These are phyloP conservation scores for Thymelicus sylvestris DNA, from an alignment of 2,888 invertebrate species.

Conservation along the genomic window DNA sequence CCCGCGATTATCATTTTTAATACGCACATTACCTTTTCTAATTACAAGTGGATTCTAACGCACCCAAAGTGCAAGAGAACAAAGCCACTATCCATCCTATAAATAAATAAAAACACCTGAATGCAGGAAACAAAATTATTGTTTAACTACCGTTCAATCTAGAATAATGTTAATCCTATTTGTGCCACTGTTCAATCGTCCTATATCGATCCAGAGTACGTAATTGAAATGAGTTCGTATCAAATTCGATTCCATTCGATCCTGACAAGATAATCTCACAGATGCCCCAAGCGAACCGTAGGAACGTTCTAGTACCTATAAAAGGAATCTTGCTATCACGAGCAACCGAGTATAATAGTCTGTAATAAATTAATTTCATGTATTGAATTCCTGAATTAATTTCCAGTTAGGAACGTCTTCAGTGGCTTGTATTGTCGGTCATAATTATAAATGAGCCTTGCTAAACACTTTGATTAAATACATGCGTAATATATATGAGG, in stretches of 20 bases:
- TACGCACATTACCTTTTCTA: too few species aligned
- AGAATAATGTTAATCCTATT: too few species aligned
- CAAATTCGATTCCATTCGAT: neutral
- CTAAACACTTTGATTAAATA: constrained; percentile 8
- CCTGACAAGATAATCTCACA: neutral
- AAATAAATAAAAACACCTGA: too few species aligned
- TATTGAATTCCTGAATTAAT: constrained; percentile 27
- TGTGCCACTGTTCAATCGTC: too few species aligned
- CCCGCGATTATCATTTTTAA: too few species aligned
- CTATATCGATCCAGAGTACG: too few species aligned
- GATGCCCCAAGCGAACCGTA: neutral
- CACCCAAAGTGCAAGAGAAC: too few species aligned
- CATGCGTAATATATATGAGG: neutral
- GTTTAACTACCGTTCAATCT: too few species aligned
- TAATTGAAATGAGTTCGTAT: neutral
- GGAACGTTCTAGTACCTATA: neutral
- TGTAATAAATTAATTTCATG: constrained; percentile 29
- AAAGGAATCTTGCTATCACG: neutral
- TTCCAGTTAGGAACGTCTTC: constrained; percentile 2
- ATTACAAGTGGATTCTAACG: too few species aligned
- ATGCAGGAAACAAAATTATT: too few species aligned
- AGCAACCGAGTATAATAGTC: neutral
- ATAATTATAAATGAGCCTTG: constrained; percentile 14
- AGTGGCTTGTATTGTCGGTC: constrained; percentile 9
- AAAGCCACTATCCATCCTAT: too few species aligned